A percentile compares a stretch with the other conserved stretches of the same genome.
Evolutionary conservation across 2,113 vertebrate genomes (phyloP).

Genomic region (Synodontis membranacea): DNA sequence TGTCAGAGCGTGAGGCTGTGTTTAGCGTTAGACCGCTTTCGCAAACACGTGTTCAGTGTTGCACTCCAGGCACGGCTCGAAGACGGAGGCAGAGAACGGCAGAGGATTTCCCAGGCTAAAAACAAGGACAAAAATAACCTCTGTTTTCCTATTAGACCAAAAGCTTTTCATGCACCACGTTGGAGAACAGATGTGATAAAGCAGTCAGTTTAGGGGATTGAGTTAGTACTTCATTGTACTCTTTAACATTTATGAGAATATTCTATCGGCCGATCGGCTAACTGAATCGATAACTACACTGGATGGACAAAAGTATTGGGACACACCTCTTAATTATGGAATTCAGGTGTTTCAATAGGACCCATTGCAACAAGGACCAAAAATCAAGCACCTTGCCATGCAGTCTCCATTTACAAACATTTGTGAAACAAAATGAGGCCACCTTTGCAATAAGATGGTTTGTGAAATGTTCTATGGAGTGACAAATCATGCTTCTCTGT

Average conservation of each 20-base stretch:
- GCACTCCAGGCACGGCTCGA: background rate
- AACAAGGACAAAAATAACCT: background rate
- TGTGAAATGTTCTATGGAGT: no score
- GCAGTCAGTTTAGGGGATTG: background rate
- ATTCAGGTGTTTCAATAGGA: no score
- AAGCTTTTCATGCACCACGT: background rate
- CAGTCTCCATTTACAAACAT: no score
- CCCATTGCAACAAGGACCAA: no score
- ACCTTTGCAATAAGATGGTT: no score
- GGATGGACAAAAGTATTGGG: no score
- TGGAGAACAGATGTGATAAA: background rate
- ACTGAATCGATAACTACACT: no score
- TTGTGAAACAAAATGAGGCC: no score
- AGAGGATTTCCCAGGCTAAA: background rate
- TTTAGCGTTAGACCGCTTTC: background rate
- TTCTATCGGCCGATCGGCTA: background rate
- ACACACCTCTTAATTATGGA: no score
- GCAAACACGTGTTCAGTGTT: background rate
- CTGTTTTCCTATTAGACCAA: background rate
- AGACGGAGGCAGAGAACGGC: background rate
- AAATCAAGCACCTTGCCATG: no score
- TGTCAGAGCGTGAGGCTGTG: background rate
- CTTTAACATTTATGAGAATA: background rate
- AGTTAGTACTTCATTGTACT: background rate
- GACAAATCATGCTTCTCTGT: no score